A percentile compares a stretch with the other conserved stretches of the same genome.
phyloP scores from a whole-genome alignment of 1,140 invertebrate genomes.

The Orchesella cincta region DNA sequence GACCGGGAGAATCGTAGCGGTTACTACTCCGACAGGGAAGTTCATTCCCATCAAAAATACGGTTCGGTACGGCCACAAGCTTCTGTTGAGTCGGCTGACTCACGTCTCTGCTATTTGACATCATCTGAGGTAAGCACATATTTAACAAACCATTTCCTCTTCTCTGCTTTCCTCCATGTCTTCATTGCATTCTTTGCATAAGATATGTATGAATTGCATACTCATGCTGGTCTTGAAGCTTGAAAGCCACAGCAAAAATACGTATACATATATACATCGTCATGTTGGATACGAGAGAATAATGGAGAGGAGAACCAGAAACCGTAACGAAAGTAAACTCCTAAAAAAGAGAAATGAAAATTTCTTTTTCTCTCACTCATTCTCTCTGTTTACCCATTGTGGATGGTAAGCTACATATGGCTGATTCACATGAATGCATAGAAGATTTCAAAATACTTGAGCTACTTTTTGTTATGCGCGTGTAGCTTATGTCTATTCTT shows the following conservation, averaged over 20 bases:
- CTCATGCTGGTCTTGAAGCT: neutral
- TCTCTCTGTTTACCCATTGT: neutral
- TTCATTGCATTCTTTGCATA: conserved; percentile 23
- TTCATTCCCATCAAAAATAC: conserved; percentile 62
- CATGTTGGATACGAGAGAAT: neutral
- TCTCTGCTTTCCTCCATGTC: neutral
- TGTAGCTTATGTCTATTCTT: too few relatives aligned
- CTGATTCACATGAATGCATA: neutral
- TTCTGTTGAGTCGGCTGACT: conserved; percentile 89
- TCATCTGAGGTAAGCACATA: conserved; percentile 84
- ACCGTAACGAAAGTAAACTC: neutral
- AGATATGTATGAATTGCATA: neutral
- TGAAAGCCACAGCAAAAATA: neutral
- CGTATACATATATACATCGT: neutral
- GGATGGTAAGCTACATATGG: neutral
- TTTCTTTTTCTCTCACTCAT: neutral
- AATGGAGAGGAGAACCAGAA: neutral
- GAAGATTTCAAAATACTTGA: too few relatives aligned
- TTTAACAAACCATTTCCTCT: conserved; percentile 6
- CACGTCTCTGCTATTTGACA: conserved; percentile 86
- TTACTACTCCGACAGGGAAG: conserved; percentile 82
- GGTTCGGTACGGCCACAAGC: conserved; percentile 83
- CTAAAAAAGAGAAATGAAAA: conserved; percentile 14
- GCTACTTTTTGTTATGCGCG: too few relatives aligned
- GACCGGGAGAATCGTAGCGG: conserved; percentile 63